Percentiles rank a stretch among this genome's conserved stretches.
Evolutionary conservation across 1,140 invertebrate genomes (phyloP).

Genomic region (Cyphomyrmex costatus): DNA sequence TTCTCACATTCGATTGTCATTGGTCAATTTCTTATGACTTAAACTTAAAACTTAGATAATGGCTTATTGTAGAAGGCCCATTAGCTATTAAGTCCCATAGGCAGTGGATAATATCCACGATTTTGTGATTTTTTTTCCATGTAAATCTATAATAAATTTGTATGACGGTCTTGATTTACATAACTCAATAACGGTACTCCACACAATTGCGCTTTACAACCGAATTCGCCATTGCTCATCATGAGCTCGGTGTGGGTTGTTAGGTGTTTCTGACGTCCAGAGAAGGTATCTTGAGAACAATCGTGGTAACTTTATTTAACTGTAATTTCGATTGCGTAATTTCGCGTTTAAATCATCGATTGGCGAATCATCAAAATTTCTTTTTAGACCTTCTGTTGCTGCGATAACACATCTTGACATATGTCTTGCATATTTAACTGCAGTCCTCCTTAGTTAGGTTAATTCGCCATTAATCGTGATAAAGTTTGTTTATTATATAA

Average conservation of each 20-base stretch:
- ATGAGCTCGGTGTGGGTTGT: slow-evolving; percentile 34
- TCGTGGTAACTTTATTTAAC: not conserved
- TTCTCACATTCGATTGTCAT: too few species aligned
- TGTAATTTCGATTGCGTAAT: not conserved
- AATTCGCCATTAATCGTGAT: slow-evolving; percentile 21
- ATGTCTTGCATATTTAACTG: not conserved
- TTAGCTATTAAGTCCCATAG: too few species aligned
- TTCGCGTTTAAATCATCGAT: not conserved
- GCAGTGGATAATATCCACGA: too few species aligned
- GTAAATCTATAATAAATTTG: too few species aligned
- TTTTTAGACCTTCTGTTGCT: not conserved
- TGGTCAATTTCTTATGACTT: too few species aligned
- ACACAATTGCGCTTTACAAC: too few species aligned
- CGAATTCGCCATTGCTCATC: slow-evolving; percentile 26
- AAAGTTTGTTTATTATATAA: slow-evolving; percentile 73
- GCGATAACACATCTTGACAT: not conserved
- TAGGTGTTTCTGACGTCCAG: slow-evolving; percentile 26
- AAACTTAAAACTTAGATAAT: too few species aligned
- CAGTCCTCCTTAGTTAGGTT: not conserved
- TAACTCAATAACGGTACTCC: too few species aligned
- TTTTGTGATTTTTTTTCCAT: too few species aligned
- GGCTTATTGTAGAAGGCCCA: too few species aligned
- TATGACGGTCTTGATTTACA: too few species aligned
- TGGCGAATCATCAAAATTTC: not conserved
- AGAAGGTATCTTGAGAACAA: slow-evolving; percentile 26